These are phyloP conservation scores for Eutrigla gurnardus DNA, from an alignment of 2,797 vertebrate genomes.

Conservation along the genomic window DNA sequence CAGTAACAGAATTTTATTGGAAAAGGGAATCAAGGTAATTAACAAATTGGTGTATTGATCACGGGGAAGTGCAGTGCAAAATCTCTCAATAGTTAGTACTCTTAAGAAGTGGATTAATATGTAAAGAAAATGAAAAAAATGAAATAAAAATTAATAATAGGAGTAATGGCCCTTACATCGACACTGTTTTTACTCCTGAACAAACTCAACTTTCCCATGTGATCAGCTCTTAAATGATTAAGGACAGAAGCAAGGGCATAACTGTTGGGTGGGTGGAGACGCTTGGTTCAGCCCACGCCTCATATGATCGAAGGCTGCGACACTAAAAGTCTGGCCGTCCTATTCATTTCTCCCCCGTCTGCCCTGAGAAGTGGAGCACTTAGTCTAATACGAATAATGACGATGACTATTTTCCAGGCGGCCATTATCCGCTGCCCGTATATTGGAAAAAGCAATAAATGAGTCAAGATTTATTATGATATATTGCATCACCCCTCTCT, in stretches of 20 bases:
- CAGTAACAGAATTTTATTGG: background rate
- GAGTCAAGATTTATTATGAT: constrained; percentile 63
- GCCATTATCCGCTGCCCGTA: constrained; percentile 46
- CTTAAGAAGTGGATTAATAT: background rate
- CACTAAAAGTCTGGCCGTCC: constrained; percentile 73
- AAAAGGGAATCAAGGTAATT: background rate
- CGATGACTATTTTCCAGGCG: constrained; percentile 56
- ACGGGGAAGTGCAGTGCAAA: background rate
- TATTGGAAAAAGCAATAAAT: constrained; percentile 66
- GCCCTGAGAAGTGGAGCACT: constrained; percentile 64
- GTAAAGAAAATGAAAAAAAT: background rate
- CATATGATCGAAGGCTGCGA: constrained; percentile 61
- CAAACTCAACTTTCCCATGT: background rate
- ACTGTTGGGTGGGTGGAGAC: constrained; percentile 54
- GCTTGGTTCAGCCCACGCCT: constrained; percentile 44
- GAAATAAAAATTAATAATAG: background rate
- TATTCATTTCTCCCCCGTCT: constrained; percentile 47
- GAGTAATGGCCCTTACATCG: background rate
- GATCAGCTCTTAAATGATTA: constrained; percentile 17
- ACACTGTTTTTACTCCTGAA: background rate
- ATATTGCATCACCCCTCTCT: constrained; percentile 58
- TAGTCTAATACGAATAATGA: constrained; percentile 74
- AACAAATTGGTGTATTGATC: background rate
- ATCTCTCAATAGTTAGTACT: background rate
- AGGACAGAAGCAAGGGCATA: constrained; percentile 54